Percentiles rank a stretch among this genome's conserved stretches.
phyloP scores from a whole-genome alignment of 2,113 vertebrate genomes.

The Rhea americana region DNA sequence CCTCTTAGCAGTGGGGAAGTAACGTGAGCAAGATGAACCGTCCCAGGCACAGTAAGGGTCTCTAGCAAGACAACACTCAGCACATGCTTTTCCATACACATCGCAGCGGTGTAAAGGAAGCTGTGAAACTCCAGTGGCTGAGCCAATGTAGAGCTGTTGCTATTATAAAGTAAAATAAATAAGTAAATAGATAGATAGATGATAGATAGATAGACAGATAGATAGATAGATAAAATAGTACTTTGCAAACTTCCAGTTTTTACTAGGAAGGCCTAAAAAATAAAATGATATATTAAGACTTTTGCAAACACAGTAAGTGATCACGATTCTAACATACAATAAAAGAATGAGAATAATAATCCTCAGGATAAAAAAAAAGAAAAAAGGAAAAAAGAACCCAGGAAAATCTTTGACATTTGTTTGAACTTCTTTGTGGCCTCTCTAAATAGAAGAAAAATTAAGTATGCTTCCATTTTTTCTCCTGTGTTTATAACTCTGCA shows the following conservation, averaged over 20 bases:
- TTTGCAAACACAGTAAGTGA: neutral
- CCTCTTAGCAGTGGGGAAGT: conserved; percentile 97
- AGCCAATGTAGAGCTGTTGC: conserved; percentile 97
- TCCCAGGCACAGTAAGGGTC: conserved; percentile 99
- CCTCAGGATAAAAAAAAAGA: neutral
- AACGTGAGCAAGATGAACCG: conserved; percentile 94
- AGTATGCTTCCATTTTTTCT: neutral
- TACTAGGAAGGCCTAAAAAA: neutral
- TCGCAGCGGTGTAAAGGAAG: conserved; percentile 95
- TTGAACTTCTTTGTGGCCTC: neutral
- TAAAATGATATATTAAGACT: neutral
- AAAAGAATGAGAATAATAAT: neutral
- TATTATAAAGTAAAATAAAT: conserved; percentile 56
- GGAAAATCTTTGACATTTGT: neutral
- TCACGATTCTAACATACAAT: neutral
- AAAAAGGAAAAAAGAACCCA: neutral
- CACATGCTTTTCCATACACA: conserved; percentile 94
- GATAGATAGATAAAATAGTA: neutral
- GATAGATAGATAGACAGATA: too few relatives aligned
- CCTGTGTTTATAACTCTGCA: neutral
- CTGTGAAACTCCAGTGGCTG: conserved; percentile 88
- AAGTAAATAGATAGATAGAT: neutral
- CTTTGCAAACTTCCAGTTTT: neutral
- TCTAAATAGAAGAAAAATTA: neutral
- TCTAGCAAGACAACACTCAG: conserved; percentile 94